Base-by-base conservation (phyloP, 2,113 vertebrate genomes). In the Eolophus roseicapilla region DNA sequence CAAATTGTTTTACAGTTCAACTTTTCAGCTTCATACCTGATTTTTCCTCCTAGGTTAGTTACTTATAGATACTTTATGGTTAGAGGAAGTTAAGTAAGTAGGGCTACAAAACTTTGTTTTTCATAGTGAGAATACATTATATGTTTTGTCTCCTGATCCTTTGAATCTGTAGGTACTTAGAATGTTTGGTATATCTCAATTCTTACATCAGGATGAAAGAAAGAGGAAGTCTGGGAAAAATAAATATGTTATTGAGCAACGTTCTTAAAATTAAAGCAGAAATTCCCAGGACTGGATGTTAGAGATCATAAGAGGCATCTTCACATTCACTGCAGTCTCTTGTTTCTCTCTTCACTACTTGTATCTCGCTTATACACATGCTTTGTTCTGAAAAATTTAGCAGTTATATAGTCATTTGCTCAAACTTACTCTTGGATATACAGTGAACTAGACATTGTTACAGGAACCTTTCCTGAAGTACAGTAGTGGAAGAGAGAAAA, bases 1-100 rank as follows among this genome's bases (percentile, higher is more conserved):
- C 14, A 84, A 93, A 78, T 83, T 81, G 43, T 81, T 92, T 94
- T 94, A 83, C 17, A 46, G 17, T 84, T 95, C 31, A 88, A 29
- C 25, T 63, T 90, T 77, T 74, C 64, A 69, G 52, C 31, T 73
- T 90, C 44, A 29, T 33, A 46, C 18, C 5, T 41, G 41, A 77
- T 67, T 82, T 82, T 74, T 65, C 31, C 20, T 55, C 21, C 35
- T 69, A 43, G 6, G 11, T 83, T 59, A 69, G 24, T 50, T 92
- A 91, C 23, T 87, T 83, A 44, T 29, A 13, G 35, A 37, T 7
- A 46, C 7, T 75, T 78, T 88, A 73, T 35, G 23, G 6, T 18
- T 52, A 53, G 43, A 86, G 43, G 80, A 85, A 74, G 35, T 50
- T 62, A 86, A 55, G 29, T 59, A 44, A 62, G 25, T 53, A 73